phyloP scores from a whole-genome alignment of 2,888 invertebrate species.

The Noctua pronuba region DNA sequence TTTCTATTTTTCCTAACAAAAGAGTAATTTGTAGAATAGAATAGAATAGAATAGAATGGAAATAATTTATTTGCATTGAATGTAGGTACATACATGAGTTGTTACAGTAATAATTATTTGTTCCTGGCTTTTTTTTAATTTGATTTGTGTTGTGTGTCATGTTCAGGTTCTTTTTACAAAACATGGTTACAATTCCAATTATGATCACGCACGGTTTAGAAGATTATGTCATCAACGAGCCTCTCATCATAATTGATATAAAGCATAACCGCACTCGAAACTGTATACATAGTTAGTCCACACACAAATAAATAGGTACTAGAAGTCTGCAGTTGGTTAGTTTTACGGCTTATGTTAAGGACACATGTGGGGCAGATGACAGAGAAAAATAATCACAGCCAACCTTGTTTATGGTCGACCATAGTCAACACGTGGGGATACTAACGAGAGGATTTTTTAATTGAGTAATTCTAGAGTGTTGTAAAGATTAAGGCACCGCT shows the following conservation, averaged over 20 bases:
- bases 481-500: not conserved
- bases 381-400: constrained; percentile 65
- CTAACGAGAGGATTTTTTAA: constrained; percentile 49
- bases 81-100: too few species aligned
- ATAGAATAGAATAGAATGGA: too few species aligned
- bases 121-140: too few species aligned
- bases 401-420: constrained; percentile 56
- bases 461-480: constrained; percentile 23
- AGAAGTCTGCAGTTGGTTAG: constrained; percentile 39
- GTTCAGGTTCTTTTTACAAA: not conserved
- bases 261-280: constrained; percentile 34
- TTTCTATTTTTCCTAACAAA: not conserved
- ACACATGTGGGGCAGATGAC: constrained; percentile 62
- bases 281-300: constrained; percentile 29
- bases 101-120: too few species aligned
- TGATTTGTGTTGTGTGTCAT: too few species aligned
- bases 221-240: not conserved
- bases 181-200: not conserved
- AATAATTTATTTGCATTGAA: too few species aligned
- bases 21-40: too few species aligned
- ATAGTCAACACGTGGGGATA: constrained; percentile 59
- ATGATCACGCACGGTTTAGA: not conserved
- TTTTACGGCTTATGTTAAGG: constrained; percentile 40
- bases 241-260: not conserved
- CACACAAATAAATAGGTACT: constrained; percentile 43